A percentile compares a stretch with the other conserved stretches of the same genome.
Conservation (phyloP, 2,113 vertebrate species). For the Platysteira castanea region DNA sequence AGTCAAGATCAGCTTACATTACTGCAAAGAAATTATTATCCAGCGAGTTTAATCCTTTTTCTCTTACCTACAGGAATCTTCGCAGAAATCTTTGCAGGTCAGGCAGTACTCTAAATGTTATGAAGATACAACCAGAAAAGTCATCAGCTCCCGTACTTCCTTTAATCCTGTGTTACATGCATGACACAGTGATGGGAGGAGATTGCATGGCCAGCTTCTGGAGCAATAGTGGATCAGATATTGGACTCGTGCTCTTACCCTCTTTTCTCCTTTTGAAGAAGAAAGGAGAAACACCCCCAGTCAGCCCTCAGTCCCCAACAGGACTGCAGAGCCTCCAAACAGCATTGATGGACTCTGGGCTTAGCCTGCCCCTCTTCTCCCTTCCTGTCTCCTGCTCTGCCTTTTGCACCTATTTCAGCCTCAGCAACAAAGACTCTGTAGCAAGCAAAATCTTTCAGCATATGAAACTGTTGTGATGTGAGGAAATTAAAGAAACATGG, state of each 20-base stretch:
- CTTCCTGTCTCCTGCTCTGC: neutral
- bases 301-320: neutral
- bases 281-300: neutral
- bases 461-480: neutral
- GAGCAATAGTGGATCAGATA: neutral
- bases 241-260: accelerated
- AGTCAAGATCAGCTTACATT: neutral
- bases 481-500: neutral
- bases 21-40: neutral
- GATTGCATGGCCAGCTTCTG: neutral
- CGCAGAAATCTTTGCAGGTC: neutral
- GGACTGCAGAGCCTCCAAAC: neutral
- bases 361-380: neutral
- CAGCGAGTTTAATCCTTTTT: neutral
- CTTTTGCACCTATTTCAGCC: neutral
- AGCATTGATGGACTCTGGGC: neutral
- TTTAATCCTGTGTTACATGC: neutral
- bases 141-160: neutral
- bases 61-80: neutral
- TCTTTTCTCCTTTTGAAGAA: neutral
- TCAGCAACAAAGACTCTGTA: neutral
- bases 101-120: neutral
- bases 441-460: neutral
- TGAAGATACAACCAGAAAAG: neutral
- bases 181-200: neutral